Evolutionary conservation across 2,888 invertebrate species (phyloP), one percentile per base, ranked within the genome.

Genomic region (Amiota minor): DNA sequence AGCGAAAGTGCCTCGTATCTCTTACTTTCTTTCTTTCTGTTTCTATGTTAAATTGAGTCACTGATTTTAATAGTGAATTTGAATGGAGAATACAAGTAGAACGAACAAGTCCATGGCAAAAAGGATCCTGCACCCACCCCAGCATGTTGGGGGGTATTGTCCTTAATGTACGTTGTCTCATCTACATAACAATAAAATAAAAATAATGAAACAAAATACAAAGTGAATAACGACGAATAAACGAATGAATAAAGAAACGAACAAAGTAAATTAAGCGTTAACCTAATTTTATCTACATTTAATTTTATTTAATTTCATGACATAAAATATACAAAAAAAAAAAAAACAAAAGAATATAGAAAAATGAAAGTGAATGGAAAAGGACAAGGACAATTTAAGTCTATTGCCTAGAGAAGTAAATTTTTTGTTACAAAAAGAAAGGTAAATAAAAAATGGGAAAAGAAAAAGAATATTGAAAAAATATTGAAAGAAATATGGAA

Each of bases 201-300:
- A 81, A 78, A 76, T 74, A 71, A 71, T 74, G 73, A 72, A 61
- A 49, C 55, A 67, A 53, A 68, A 35, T 35, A 35, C 35, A 35
- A 35, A 35, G 35, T 35, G 35, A 35, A 35, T 35, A 35, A 35
- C 35, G 35, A 35, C 35, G 35, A 35, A 35, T 6, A 35, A 53
- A 50, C 14, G 68, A 70, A 78, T 74, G 74, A 76, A 77, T 72
- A 71, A 70, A 76, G 74, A 74, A 35, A 35, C 6, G 35, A 76
- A 74, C 76, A 74, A 55, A 55, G 46, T 56, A 69, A 64, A 55
- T 70, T 73, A 72, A 75, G 77, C 83, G 85, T 84, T 84, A 84
- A 84, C 83, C 84, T 84, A 85, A 84, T 84, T 84, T 84, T 85
- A 83, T 85, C 81, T 78, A 76, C 83, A 85, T 84, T 84, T 84